phyloP scores from a whole-genome alignment of 2,888 invertebrate genomes.

The Pilophorus perplexus region DNA sequence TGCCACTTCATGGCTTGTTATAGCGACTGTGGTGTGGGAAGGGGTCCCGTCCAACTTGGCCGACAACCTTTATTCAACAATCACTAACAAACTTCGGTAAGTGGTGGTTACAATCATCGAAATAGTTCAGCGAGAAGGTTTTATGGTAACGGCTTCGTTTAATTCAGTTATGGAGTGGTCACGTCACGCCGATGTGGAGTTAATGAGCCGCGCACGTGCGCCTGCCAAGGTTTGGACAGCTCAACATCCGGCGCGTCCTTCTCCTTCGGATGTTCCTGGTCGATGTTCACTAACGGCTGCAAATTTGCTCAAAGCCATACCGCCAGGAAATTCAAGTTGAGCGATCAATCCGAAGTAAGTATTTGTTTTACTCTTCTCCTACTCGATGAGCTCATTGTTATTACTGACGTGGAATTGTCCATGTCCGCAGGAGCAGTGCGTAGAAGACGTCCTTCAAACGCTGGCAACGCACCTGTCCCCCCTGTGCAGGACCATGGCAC shows the following conservation, averaged over 20 bases:
- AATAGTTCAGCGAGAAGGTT: conserved; percentile 76
- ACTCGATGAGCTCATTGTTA: too few species aligned
- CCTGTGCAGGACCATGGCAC: too few species aligned
- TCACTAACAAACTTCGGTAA: conserved; percentile 77
- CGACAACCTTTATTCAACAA: conserved; percentile 76
- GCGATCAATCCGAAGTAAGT: too few species aligned
- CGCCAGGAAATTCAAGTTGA: conserved; percentile 85
- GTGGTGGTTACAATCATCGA: conserved; percentile 50
- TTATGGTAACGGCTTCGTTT: conserved; percentile 65
- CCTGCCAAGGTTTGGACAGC: conserved; percentile 89
- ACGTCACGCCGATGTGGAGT: conserved; percentile 82
- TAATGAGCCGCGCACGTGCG: too few species aligned
- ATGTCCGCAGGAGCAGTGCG: too few species aligned
- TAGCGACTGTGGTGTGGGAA: conserved; percentile 92
- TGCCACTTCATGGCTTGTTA: too few species aligned
- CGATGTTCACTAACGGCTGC: conserved; percentile 98
- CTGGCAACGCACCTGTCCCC: conserved; percentile 83
- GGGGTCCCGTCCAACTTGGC: conserved; percentile 80
- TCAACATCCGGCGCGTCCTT: conserved; percentile 89
- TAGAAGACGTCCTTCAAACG: conserved; percentile 85
- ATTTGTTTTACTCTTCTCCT: too few species aligned
- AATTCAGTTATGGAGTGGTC: too few species aligned
- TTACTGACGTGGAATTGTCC: too few species aligned
- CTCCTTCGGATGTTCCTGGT: conserved; percentile 97
- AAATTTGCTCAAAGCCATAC: conserved; percentile 86